phyloP scores from a whole-genome alignment of 2,888 invertebrate genomes.

The Pristionchus arcanus region DNA sequence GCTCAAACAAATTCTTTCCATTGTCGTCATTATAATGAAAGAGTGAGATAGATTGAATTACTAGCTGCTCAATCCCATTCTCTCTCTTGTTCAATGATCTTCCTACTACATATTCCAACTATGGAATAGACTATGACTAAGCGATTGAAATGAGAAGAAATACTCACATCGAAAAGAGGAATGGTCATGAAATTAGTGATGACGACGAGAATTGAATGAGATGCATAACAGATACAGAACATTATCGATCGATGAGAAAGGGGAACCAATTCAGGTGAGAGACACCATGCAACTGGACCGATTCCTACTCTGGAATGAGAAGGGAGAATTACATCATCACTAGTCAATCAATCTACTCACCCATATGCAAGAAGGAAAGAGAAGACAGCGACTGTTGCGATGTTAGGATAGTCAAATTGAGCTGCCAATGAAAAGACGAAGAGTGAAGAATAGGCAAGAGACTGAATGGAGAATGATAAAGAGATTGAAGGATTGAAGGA shows the following conservation, averaged over 20 bases:
- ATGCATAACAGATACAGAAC: conserved; percentile 72
- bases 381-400: conserved; percentile 67
- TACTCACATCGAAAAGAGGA: conserved; percentile 67
- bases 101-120: no score
- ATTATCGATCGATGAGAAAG: conserved; percentile 69
- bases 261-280: conserved; percentile 74
- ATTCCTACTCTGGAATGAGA: conserved; percentile 69
- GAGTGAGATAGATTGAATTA: conserved; percentile 39
- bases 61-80: not conserved
- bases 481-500: conserved; percentile 57
- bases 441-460: not conserved
- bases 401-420: conserved; percentile 59
- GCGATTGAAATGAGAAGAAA: not conserved
- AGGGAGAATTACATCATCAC: not conserved
- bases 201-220: conserved; percentile 71
- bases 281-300: conserved; percentile 74
- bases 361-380: conserved; percentile 72
- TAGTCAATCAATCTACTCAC: conserved; percentile 55
- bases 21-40: conserved; percentile 28
- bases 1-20: conserved; percentile 25
- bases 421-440: conserved; percentile 61
- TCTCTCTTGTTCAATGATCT: not conserved
- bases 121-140: not conserved
- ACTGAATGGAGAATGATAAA: conserved; percentile 57
- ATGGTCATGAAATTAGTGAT: conserved; percentile 71